phyloP scores from a whole-genome alignment of 1,140 invertebrate genomes.

The Drosophila baimaii region DNA sequence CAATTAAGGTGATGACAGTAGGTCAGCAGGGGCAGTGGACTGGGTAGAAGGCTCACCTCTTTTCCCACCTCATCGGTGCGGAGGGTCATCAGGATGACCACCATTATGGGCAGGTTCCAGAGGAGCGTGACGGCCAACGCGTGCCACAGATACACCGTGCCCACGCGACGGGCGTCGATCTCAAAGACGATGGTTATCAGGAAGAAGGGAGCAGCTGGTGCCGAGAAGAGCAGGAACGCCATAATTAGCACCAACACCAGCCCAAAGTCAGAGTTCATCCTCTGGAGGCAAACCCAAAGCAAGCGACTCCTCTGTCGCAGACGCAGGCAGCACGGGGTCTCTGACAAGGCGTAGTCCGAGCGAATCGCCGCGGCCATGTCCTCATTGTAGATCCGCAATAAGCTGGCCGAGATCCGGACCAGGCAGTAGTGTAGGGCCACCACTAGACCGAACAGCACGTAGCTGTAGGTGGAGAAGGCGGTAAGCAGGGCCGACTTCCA shows the following conservation, averaged over 20 bases:
- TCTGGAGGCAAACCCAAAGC: conserved; percentile 50
- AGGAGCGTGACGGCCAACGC: conserved; percentile 14
- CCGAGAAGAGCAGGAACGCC: conserved; percentile 40
- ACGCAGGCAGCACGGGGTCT: conserved; percentile 8
- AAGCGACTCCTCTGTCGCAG: conserved; percentile 47
- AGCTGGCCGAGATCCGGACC: conserved; percentile 35
- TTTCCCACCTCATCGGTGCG: conserved; percentile 41
- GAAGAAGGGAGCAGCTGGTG: conserved; percentile 56
- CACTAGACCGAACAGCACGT: conserved; percentile 47
- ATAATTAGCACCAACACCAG: conserved; percentile 45
- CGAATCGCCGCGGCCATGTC: conserved; percentile 6
- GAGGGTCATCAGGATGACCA: conserved; percentile 30
- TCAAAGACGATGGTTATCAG: conserved; percentile 54
- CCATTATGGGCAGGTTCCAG: conserved; percentile 55
- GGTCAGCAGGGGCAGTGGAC: background rate
- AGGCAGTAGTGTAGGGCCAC: conserved; percentile 52
- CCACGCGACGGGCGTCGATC: conserved; percentile 7
- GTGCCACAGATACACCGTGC: background rate
- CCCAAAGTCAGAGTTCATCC: conserved; percentile 60
- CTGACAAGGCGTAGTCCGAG: background rate
- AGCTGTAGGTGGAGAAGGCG: conserved; percentile 31
- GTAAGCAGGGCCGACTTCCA: conserved; percentile 8
- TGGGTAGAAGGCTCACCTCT: conserved; percentile 48
- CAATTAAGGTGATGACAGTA: conserved; percentile 16
- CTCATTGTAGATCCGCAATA: conserved; percentile 49